Percentiles rank a stretch among this genome's conserved stretches.
Evolutionary conservation across 53 echinoderm and acorn worm species (phyloP).

Genomic region (Crossaster papposus): DNA sequence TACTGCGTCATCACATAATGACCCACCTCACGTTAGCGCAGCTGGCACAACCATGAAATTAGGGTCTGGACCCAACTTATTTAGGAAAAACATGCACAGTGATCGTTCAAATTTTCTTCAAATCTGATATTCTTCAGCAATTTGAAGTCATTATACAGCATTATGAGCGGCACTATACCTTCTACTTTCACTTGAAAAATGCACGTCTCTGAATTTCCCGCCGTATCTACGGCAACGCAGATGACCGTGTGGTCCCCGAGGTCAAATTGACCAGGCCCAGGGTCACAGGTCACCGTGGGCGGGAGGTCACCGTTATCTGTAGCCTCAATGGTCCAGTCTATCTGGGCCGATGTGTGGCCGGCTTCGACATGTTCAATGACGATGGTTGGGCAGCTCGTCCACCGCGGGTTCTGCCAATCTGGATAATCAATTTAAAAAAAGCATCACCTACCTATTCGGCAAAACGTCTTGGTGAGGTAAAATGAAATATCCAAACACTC

Average conservation of each 20-base stretch:
- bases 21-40: too few relatives aligned
- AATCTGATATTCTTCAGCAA: too few relatives aligned
- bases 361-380: conserved; percentile 54
- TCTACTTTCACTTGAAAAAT: conserved; percentile 59
- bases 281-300: conserved; percentile 69
- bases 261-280: conserved; percentile 31
- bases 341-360: conserved; percentile 7
- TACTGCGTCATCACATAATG: too few relatives aligned
- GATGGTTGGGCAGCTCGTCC: conserved; percentile 47
- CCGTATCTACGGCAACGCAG: conserved; percentile 68
- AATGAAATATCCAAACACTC: too few relatives aligned
- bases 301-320: conserved; percentile 62
- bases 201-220: conserved; percentile 63
- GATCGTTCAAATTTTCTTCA: too few relatives aligned
- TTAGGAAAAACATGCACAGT: too few relatives aligned
- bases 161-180: conserved; percentile 34
- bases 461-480: too few relatives aligned
- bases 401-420: conserved; percentile 65
- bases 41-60: too few relatives aligned
- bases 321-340: conserved; percentile 39
- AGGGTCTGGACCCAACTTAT: too few relatives aligned
- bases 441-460: too few relatives aligned
- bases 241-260: conserved; percentile 36
- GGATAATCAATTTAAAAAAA: background rate
- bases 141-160: too few relatives aligned